Percentiles rank a stretch among this genome's conserved stretches.
These are phyloP conservation scores for Nephrocerus scutellatus DNA, from an alignment of 2,888 invertebrate genomes.

Conservation along the genomic window DNA sequence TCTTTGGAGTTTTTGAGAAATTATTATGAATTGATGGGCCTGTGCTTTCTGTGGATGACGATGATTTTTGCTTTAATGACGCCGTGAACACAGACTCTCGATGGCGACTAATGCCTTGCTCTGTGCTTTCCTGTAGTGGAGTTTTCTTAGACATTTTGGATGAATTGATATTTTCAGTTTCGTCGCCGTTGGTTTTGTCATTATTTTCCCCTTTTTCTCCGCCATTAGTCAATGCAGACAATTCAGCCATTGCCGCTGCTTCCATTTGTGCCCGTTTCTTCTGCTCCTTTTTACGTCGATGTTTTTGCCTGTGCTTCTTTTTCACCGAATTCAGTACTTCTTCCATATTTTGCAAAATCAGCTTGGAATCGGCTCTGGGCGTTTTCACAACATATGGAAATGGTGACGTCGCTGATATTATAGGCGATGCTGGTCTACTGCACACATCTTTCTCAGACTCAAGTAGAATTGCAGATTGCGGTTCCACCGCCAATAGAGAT, in stretches of 20 bases:
- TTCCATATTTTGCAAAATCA: conserved; percentile 45
- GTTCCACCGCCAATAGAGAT: neutral
- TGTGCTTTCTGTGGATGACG: neutral
- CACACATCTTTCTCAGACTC: conserved; percentile 24
- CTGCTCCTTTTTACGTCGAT: conserved; percentile 39
- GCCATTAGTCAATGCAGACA: conserved; percentile 6
- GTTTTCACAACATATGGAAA: conserved; percentile 32
- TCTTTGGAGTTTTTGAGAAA: neutral
- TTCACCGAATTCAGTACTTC: conserved; percentile 44
- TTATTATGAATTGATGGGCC: too few species aligned
- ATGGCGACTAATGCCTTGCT: conserved; percentile 33
- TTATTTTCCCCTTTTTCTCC: conserved; percentile 12
- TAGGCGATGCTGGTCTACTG: neutral
- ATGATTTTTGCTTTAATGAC: neutral
- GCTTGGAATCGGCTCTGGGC: conserved; percentile 39
- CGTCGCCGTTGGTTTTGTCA: conserved; percentile 18
- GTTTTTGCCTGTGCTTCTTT: conserved; percentile 43
- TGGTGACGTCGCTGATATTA: neutral
- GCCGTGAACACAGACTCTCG: too few species aligned
- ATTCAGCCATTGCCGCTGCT: conserved; percentile 24
- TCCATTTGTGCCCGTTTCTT: conserved; percentile 36
- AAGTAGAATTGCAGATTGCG: conserved; percentile 12
- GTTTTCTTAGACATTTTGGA: conserved; percentile 21
- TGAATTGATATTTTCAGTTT: conserved; percentile 15
- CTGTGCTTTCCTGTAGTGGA: conserved; percentile 31